phyloP scores from a whole-genome alignment of 2,888 invertebrate genomes.

The Drosophila mayaguana region DNA sequence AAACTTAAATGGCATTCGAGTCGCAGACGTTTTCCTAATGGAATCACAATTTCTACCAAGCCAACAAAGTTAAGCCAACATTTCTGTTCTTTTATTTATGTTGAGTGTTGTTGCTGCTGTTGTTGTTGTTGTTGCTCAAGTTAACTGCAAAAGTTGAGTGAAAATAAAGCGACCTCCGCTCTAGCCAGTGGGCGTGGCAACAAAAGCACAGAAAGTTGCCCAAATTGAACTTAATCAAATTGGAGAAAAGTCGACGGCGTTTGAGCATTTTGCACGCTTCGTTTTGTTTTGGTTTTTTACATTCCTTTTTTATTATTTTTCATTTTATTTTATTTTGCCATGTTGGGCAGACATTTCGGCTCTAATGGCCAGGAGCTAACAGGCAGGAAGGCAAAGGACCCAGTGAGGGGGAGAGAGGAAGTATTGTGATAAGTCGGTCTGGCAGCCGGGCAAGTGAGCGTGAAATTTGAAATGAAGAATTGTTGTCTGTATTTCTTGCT shows the following conservation, averaged over 20 bases:
- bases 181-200: slow-evolving; percentile 52
- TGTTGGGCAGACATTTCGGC: slow-evolving; percentile 51
- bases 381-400: not conserved
- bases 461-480: slow-evolving; percentile 57
- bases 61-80: slow-evolving; percentile 54
- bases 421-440: not conserved
- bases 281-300: slow-evolving; percentile 53
- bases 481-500: slow-evolving; percentile 31
- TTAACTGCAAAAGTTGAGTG: slow-evolving; percentile 74
- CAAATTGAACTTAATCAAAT: slow-evolving; percentile 77
- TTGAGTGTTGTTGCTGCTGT: slow-evolving; percentile 40
- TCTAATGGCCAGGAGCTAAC: slow-evolving; percentile 36
- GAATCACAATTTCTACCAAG: slow-evolving; percentile 68
- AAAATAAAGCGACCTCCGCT: slow-evolving; percentile 63
- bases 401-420: not conserved
- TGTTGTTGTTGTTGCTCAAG: slow-evolving; percentile 51
- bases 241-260: slow-evolving; percentile 52
- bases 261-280: slow-evolving; percentile 66
- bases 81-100: slow-evolving; percentile 47
- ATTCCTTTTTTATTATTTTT: not conserved
- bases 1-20: slow-evolving; percentile 77
- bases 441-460: slow-evolving; percentile 47
- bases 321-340: slow-evolving; percentile 21
- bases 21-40: slow-evolving; percentile 76
- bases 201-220: slow-evolving; percentile 48